Percentiles rank a stretch among this genome's conserved stretches.
These are phyloP conservation scores for Globodera rostochiensis DNA, from an alignment of 1,140 invertebrate genomes.

Conservation along the genomic window DNA sequence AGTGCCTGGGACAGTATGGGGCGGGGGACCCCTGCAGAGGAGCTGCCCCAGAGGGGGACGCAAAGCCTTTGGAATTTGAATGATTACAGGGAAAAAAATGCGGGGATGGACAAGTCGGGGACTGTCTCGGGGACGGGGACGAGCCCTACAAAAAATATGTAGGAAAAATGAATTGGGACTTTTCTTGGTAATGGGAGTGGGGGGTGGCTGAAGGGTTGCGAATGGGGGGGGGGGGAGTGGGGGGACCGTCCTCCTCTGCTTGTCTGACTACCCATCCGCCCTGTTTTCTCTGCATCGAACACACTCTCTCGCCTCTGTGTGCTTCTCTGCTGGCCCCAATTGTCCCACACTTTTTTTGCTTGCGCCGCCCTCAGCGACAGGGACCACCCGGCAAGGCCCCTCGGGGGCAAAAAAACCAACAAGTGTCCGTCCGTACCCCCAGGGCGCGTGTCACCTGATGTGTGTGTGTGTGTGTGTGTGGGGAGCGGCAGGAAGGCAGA, in stretches of 20 bases:
- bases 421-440: neutral
- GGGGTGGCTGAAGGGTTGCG: neutral
- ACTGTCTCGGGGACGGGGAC: no score
- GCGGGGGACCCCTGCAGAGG: no score
- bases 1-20: no score
- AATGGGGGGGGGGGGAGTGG: neutral
- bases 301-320: neutral
- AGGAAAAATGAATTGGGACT: neutral
- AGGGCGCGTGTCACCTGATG: neutral
- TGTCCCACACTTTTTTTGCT: neutral
- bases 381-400: neutral
- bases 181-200: no score
- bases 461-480: neutral
- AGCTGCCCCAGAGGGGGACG: no score
- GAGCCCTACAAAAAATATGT: neutral
- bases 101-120: no score
- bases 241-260: neutral
- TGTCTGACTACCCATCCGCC: neutral
- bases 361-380: neutral
- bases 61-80: no score
- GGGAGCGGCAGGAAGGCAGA: neutral
- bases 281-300: neutral
- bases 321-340: neutral
- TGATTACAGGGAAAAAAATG: no score
- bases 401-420: slow-evolving; percentile 4